phyloP scores from a whole-genome alignment of 1,140 invertebrate genomes.

The Drosophila punjabiensis region DNA sequence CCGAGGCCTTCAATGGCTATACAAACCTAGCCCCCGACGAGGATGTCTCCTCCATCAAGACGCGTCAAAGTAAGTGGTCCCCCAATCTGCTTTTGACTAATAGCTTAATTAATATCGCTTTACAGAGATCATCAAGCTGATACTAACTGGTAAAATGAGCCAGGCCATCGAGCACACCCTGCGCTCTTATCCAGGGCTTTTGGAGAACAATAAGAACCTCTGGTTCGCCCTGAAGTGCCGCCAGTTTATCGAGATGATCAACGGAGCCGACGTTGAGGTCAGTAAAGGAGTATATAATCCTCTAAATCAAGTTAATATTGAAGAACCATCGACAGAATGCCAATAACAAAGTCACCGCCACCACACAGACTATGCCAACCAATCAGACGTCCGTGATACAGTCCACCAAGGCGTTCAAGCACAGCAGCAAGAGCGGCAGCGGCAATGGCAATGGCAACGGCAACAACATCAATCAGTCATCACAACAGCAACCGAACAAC shows the following conservation, averaged over 20 bases:
- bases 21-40: constrained; percentile 96
- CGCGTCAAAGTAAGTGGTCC: constrained; percentile 94
- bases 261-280: constrained; percentile 91
- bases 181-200: constrained; percentile 94
- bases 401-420: constrained; percentile 89
- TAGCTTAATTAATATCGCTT: background rate
- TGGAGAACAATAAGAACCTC: constrained; percentile 95
- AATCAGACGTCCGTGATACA: constrained; percentile 91
- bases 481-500: constrained; percentile 61
- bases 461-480: constrained; percentile 43
- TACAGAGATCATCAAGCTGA: constrained; percentile 96
- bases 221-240: constrained; percentile 98
- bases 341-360: constrained; percentile 77
- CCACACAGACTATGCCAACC: constrained; percentile 80
- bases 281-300: background rate
- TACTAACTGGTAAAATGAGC: constrained; percentile 95
- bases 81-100: rapidly evolving
- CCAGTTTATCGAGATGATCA: constrained; percentile 98
- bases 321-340: constrained; percentile 42
- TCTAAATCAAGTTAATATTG: background rate
- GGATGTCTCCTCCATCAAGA: constrained; percentile 97
- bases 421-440: constrained; percentile 85
- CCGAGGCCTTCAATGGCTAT: constrained; percentile 97
- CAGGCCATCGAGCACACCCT: constrained; percentile 97
- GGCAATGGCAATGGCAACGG: constrained; percentile 29